phyloP scores from a whole-genome alignment of 2,113 vertebrate species.

The Catharus bicknelli region DNA sequence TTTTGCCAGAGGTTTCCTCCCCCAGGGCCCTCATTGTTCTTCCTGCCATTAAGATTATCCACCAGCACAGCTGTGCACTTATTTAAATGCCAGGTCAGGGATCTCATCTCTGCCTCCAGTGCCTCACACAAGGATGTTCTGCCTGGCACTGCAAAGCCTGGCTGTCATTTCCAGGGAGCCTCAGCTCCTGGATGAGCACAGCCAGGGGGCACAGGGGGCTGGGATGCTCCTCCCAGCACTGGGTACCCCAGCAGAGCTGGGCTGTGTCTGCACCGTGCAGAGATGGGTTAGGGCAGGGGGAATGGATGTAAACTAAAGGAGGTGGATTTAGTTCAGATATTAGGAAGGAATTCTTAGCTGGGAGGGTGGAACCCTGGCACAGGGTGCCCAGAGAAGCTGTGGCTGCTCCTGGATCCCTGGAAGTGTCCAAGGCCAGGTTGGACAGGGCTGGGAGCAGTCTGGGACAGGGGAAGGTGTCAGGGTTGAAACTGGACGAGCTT shows the following conservation, averaged over 20 bases:
- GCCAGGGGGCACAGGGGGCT: fast-evolving
- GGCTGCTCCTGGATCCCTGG: neutral
- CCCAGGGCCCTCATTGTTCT: neutral
- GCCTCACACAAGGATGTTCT: neutral
- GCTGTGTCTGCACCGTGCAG: fast-evolving
- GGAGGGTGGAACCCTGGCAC: neutral
- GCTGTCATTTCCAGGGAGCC: neutral
- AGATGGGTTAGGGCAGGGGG: neutral
- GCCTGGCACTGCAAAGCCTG: neutral
- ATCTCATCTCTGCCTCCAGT: neutral
- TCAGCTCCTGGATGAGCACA: neutral
- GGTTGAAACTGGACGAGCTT: neutral
- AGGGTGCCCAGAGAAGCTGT: neutral
- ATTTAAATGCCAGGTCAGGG: neutral
- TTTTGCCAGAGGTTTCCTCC: neutral
- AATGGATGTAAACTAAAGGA: neutral
- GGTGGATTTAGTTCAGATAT: neutral
- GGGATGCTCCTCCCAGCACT: fast-evolving
- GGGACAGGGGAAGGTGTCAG: fast-evolving
- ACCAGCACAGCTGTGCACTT: neutral
- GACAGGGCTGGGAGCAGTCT: fast-evolving
- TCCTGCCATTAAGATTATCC: neutral
- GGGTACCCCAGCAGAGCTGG: neutral
- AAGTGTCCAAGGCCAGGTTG: fast-evolving
- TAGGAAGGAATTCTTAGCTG: neutral